Base-by-base conservation (phyloP, 2,888 invertebrate species). In the Trilocha varians region DNA sequence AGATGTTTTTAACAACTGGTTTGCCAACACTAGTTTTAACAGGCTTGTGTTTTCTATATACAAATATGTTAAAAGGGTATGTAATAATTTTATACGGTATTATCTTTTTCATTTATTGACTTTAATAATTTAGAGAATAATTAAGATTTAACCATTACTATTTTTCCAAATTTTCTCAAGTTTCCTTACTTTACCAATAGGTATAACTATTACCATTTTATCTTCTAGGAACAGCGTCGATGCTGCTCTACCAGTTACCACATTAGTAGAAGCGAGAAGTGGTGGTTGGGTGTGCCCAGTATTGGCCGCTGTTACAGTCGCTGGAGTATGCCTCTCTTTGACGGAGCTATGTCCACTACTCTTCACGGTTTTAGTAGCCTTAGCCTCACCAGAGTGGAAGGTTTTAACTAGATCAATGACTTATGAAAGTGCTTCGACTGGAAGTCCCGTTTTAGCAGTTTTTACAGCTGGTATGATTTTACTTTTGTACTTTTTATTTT, bases 311-410 rank as follows among this genome's bases (percentile, higher is more conserved):
- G 84, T 88, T 15, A 89, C 89, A 0, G 88, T 90, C 3, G 85
- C 87, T 13, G 88, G 88, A 1, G 80, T 88, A 11, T 88, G 88
- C 38, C 66, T 90, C n/a, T 87, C 89, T n/a, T 65, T 90, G 42
- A 89, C 89, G 2, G 90, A 90, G 64, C 78, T 89, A 1, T 85
- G 89, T 45, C 89, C 89, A 0, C 65, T 86, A 41, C 76, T 89
- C 13, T 89, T 88, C 57, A 76, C 78, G 4, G 74, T 88, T 4
- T 70, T 90, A 15, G 88, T 89, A 13, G 71, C 77, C 14, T 62
- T 90, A 43, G 88, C 89, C 1, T 88, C 88, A 8, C 88, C 88
- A 1, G 89, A 89, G 53, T 90, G 89, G 89, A 87, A 87, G 48
- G 87, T 90, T 14, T 74, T 90, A 17, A 88, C 90, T 8, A 78